phyloP scores from a whole-genome alignment of 2,113 vertebrate genomes.

The Thermophis baileyi region DNA sequence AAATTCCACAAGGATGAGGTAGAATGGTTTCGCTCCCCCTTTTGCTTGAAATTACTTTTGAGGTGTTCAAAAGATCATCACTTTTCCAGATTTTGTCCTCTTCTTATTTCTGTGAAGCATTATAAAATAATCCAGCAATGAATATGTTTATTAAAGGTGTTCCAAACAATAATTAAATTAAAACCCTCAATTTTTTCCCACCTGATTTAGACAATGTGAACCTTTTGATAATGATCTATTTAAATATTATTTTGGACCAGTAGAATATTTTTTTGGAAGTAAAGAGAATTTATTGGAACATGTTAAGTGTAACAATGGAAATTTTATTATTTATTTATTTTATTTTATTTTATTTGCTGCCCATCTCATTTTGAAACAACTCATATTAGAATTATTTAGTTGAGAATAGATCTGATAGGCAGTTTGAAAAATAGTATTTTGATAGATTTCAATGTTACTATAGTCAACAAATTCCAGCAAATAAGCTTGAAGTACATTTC shows the following conservation, averaged over 20 bases:
- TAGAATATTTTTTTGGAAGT: neutral
- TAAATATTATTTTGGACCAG: neutral
- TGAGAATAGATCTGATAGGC: neutral
- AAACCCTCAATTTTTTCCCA: neutral
- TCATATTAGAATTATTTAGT: neutral
- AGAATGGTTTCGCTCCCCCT: neutral
- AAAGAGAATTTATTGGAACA: neutral
- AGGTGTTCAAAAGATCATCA: neutral
- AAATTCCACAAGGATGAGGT: neutral
- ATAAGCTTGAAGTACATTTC: neutral
- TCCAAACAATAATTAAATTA: neutral
- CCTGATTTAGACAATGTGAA: neutral
- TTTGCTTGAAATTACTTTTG: neutral
- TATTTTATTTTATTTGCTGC: no score
- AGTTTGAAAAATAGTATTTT: neutral
- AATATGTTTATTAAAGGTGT: neutral
- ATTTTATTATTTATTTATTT: neutral
- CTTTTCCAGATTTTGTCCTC: neutral
- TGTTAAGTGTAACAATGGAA: neutral
- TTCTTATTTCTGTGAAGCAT: neutral
- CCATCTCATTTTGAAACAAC: no score
- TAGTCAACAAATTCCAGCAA: neutral
- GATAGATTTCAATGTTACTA: neutral
- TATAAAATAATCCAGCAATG: neutral
- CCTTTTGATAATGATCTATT: neutral